Percentiles rank a stretch among this genome's conserved stretches.
phyloP scores from a whole-genome alignment of 1,140 invertebrate genomes.

The Cydia splendana region DNA sequence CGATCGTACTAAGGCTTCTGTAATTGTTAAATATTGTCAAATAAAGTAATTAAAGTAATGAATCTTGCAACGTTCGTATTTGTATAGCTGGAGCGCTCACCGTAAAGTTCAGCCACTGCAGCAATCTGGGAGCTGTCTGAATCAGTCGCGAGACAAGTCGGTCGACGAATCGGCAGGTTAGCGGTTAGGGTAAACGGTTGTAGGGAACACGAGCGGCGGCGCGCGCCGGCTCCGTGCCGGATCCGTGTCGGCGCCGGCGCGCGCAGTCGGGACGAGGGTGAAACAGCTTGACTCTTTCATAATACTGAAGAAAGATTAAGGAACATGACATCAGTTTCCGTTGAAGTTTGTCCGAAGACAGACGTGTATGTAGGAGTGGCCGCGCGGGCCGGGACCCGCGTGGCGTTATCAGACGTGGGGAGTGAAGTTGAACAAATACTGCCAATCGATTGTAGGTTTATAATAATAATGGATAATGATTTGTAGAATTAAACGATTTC shows the following conservation, averaged over 20 bases:
- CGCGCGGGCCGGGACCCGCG: slow-evolving; percentile 1
- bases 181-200: slow-evolving; percentile 66
- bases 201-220: slow-evolving; percentile 64
- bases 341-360: neutral
- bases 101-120: neutral
- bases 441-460: slow-evolving; percentile 77
- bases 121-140: slow-evolving; percentile 15
- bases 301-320: neutral
- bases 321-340: neutral
- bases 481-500: slow-evolving; percentile 74
- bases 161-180: slow-evolving; percentile 10
- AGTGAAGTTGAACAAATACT: slow-evolving; percentile 69
- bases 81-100: slow-evolving; percentile 28
- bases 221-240: neutral
- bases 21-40: slow-evolving; percentile 31
- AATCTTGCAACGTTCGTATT: slow-evolving; percentile 13
- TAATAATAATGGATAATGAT: slow-evolving; percentile 72
- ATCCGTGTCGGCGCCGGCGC: neutral
- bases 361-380: slow-evolving; percentile 17
- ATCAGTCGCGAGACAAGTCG: slow-evolving; percentile 19
- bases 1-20: slow-evolving; percentile 26
- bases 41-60: slow-evolving; percentile 22
- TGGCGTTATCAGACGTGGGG: slow-evolving; percentile 33
- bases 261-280: neutral
- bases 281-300: slow-evolving; percentile 12